Evolutionary conservation across 2,113 vertebrate species (phyloP).

Genomic region (Cyprinodon brontotheroides): DNA sequence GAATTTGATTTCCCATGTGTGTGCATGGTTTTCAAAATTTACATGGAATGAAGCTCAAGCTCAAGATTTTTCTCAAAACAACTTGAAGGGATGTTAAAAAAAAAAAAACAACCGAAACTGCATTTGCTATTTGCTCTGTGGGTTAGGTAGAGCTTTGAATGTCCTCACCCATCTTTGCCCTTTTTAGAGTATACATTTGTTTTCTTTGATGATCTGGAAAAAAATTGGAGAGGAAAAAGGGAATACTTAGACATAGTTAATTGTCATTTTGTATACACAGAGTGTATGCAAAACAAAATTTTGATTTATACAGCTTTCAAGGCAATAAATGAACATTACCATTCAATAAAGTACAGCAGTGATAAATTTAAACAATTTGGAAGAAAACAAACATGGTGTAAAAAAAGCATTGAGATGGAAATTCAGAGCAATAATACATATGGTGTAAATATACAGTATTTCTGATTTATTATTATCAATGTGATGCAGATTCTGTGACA

Average conservation of each 20-base stretch:
- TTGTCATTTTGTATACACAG: too few species aligned
- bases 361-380: too few species aligned
- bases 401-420: too few species aligned
- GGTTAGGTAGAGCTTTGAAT: slow-evolving; percentile 35
- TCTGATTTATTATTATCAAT: too few species aligned
- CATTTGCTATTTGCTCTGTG: slow-evolving; percentile 23
- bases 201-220: slow-evolving; percentile 18
- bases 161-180: slow-evolving; percentile 38
- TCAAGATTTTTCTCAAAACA: slow-evolving; percentile 40
- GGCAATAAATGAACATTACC: too few species aligned
- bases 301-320: too few species aligned
- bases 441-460: too few species aligned
- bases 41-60: slow-evolving; percentile 41
- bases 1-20: slow-evolving; percentile 71
- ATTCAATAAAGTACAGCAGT: too few species aligned
- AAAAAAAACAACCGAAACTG: slow-evolving; percentile 22
- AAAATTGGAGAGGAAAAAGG: slow-evolving; percentile 19
- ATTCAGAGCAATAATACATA: too few species aligned
- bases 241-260: slow-evolving; percentile 3
- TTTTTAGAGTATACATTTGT: slow-evolving; percentile 27
- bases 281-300: too few species aligned
- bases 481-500: too few species aligned
- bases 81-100: slow-evolving; percentile 39
- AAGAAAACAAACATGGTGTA: too few species aligned
- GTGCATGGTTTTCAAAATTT: slow-evolving; percentile 56